A percentile compares a stretch with the other conserved stretches of the same genome.
These are phyloP conservation scores for Donacobius atricapilla DNA, from an alignment of 2,113 vertebrate species.

Conservation along the genomic window DNA sequence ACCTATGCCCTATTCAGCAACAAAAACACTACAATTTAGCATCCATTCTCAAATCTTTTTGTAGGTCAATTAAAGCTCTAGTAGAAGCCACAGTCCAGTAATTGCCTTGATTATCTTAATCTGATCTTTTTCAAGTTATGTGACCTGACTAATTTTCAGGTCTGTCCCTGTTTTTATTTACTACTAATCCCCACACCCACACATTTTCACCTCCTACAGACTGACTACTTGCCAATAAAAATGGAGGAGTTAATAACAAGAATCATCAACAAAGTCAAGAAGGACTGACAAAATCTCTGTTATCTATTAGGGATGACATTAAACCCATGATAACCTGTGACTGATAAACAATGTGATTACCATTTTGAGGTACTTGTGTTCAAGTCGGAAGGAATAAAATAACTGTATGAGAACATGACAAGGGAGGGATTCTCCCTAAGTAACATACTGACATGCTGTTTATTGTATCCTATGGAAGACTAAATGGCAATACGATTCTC, in stretches of 20 bases:
- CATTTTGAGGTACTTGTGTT: neutral
- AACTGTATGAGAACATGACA: neutral
- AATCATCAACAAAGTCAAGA: conserved; percentile 14
- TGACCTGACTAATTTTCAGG: conserved; percentile 26
- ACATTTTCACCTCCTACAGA: neutral
- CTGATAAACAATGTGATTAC: neutral
- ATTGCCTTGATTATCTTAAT: conserved; percentile 40
- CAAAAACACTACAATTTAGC: neutral
- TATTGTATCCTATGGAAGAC: neutral
- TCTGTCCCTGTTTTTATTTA: neutral
- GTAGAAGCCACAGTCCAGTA: neutral
- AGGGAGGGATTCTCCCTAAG: rapidly evolving
- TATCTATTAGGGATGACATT: neutral
- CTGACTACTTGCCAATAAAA: conserved; percentile 23
- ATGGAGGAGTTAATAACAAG: conserved; percentile 18
- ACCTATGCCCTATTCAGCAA: neutral
- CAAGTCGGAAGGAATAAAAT: neutral
- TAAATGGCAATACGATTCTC: neutral
- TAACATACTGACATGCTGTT: rapidly evolving
- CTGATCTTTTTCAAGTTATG: conserved; percentile 11
- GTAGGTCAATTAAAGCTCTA: neutral
- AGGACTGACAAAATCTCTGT: neutral
- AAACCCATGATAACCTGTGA: neutral
- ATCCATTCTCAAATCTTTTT: neutral
- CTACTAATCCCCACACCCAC: neutral